phyloP scores from a whole-genome alignment of 2,888 invertebrate species.

The Drosophila ezoana region DNA sequence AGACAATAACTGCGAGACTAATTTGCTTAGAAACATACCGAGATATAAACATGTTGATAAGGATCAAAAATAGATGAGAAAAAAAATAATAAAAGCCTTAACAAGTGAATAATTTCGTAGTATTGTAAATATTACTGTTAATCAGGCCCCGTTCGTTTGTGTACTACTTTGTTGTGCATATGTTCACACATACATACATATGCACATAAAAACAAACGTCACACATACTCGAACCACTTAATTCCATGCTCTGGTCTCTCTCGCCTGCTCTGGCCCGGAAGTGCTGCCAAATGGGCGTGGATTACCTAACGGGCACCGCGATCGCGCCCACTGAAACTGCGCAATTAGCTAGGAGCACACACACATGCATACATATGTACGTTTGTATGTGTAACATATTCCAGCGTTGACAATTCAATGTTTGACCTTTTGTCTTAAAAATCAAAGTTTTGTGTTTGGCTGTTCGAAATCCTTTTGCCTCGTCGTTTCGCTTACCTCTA shows the following conservation, averaged over 20 bases:
- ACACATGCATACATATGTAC: background rate
- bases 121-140: too few relatives aligned
- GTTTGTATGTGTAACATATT: constrained; percentile 1
- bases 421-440: constrained; percentile 2
- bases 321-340: constrained; percentile 46
- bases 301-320: constrained; percentile 43
- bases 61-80: too few relatives aligned
- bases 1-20: too few relatives aligned
- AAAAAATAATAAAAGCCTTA: too few relatives aligned
- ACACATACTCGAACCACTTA: background rate
- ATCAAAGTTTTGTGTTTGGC: constrained; percentile 1
- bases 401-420: background rate
- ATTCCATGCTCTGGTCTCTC: background rate
- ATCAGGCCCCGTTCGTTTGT: background rate
- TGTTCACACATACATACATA: background rate
- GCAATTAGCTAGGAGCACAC: constrained; percentile 27
- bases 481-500: constrained; percentile 45
- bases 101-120: too few relatives aligned
- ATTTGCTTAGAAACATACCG: too few relatives aligned
- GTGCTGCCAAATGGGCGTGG: constrained; percentile 15
- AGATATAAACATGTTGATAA: too few relatives aligned
- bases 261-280: constrained; percentile 24
- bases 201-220: background rate
- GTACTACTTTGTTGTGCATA: constrained; percentile 6
- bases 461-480: constrained; percentile 5